Percentiles rank a stretch among this genome's conserved stretches.
Evolutionary conservation across 2,113 vertebrate genomes (phyloP).

Genomic region (Okapia johnstoni): DNA sequence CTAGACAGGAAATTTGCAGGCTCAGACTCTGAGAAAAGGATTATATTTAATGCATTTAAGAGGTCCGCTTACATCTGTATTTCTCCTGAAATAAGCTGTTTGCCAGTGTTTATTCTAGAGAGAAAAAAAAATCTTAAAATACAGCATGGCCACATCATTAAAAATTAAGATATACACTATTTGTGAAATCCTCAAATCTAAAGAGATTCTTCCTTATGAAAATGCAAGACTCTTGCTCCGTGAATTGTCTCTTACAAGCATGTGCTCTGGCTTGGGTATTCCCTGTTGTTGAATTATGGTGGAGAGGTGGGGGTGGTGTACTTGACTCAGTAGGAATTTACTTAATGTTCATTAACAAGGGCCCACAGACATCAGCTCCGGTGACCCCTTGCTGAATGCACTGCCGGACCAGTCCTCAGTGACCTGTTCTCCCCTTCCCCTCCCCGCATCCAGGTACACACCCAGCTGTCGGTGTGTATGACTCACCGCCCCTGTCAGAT

Average conservation of each 20-base stretch:
- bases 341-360: background rate
- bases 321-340: background rate
- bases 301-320: background rate
- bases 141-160: background rate
- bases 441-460: accelerated
- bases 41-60: conserved; percentile 44
- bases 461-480: accelerated
- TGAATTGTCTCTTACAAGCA: conserved; percentile 8
- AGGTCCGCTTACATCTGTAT: conserved; percentile 19
- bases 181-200: conserved; percentile 21
- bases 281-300: background rate
- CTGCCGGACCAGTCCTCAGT: accelerated
- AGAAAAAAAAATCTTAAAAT: background rate
- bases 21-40: conserved; percentile 48
- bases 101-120: background rate
- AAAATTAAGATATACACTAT: conserved; percentile 20
- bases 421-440: no score
- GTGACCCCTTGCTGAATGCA: background rate
- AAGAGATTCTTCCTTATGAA: conserved; percentile 13
- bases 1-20: conserved; percentile 40
- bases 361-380: background rate
- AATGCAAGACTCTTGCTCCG: conserved; percentile 31
- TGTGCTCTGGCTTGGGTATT: background rate
- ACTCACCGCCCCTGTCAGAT: background rate
- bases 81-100: conserved; percentile 47